Percentiles rank a stretch among this genome's conserved stretches.
Conservation (phyloP, 2,888 invertebrate species). For the Drosophila trichaetosa region DNA sequence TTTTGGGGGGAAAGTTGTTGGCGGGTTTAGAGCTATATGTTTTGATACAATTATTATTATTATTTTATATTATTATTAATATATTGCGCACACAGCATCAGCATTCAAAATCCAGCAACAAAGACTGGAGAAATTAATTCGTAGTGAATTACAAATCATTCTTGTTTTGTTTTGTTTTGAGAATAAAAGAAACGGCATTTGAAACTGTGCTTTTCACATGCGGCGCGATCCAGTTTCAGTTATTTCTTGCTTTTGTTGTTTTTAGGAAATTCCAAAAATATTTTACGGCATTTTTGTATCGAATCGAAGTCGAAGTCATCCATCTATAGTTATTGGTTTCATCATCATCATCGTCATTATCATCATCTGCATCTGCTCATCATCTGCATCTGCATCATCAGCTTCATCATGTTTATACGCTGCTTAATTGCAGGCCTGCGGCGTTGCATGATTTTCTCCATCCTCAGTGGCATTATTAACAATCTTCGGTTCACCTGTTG, state of each 20-base stretch:
- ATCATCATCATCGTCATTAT: constrained; percentile 37
- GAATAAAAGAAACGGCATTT: constrained; percentile 41
- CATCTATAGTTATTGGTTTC: constrained; percentile 49
- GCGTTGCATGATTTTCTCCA: constrained; percentile 79
- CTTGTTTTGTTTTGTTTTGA: constrained; percentile 6
- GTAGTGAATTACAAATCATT: constrained; percentile 38
- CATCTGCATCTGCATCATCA: constrained; percentile 5
- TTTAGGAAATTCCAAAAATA: constrained; percentile 45
- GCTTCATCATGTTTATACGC: constrained; percentile 9
- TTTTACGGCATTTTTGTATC: constrained; percentile 52
- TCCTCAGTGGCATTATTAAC: constrained; percentile 76
- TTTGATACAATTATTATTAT: constrained; percentile 22
- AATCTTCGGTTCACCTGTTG: constrained; percentile 83
- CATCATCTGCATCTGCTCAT: constrained; percentile 20
- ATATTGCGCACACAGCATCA: constrained; percentile 61
- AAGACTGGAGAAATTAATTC: constrained; percentile 41
- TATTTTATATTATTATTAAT: constrained; percentile 8
- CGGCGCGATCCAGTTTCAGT: constrained; percentile 1
- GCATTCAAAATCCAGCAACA: constrained; percentile 55
- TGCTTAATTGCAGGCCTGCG: constrained; percentile 83
- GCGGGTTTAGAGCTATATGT: constrained; percentile 41
- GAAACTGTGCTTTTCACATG: constrained; percentile 36
- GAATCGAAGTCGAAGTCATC: constrained; percentile 50
- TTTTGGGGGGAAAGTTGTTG: constrained; percentile 12
- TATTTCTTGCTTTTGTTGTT: not conserved